Conservation (phyloP, 2,888 invertebrate species). For the Hyposoter didymator region DNA sequence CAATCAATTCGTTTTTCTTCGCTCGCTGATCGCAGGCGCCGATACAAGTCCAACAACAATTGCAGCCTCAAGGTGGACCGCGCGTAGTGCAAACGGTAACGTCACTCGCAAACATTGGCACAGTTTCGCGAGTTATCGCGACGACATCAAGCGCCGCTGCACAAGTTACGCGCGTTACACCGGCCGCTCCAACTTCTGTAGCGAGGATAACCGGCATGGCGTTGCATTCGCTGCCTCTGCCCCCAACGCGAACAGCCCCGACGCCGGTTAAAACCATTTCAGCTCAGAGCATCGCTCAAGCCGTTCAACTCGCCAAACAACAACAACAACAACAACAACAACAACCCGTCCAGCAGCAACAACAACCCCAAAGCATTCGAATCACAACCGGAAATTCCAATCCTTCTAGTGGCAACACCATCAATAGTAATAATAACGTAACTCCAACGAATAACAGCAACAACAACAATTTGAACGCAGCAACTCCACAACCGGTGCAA, state of each 20-base stretch:
- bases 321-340: slow-evolving; percentile 70
- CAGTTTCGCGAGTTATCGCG: slow-evolving; percentile 80
- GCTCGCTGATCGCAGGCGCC: slow-evolving; percentile 19
- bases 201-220: slow-evolving; percentile 81
- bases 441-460: slow-evolving; percentile 59
- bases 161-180: slow-evolving; percentile 77
- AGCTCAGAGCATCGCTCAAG: slow-evolving; percentile 76
- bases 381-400: slow-evolving; percentile 70
- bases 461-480: slow-evolving; percentile 70
- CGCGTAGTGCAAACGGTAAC: slow-evolving; percentile 82
- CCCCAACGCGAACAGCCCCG: slow-evolving; percentile 77
- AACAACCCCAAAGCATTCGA: slow-evolving; percentile 51
- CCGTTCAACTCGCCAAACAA: slow-evolving; percentile 79
- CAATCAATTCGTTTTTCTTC: not conserved
- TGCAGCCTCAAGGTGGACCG: slow-evolving; percentile 73
- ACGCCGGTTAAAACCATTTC: slow-evolving; percentile 79
- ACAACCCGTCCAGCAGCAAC: slow-evolving; percentile 69
- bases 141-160: slow-evolving; percentile 79
- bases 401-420: slow-evolving; percentile 40
- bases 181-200: slow-evolving; percentile 79
- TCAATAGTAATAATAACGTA: slow-evolving; percentile 59
- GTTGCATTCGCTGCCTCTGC: slow-evolving; percentile 79
- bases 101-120: slow-evolving; percentile 78
- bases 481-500: slow-evolving; percentile 76
- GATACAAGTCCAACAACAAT: slow-evolving; percentile 74